A percentile compares a stretch with the other conserved stretches of the same genome.
These are phyloP conservation scores for Cyrtonyx montezumae DNA, from an alignment of 2,113 vertebrate species.

Conservation along the genomic window DNA sequence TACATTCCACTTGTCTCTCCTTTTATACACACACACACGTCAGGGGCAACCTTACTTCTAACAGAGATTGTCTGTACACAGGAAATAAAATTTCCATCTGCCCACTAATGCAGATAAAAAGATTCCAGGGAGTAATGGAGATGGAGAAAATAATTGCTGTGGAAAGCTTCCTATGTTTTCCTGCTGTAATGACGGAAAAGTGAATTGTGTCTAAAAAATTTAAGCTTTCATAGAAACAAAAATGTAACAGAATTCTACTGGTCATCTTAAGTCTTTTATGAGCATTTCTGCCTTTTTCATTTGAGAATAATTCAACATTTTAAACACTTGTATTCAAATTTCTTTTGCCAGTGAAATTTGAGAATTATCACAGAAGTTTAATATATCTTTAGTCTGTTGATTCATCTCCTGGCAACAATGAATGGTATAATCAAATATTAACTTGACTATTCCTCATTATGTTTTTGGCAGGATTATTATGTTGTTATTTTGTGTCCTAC, in stretches of 20 bases:
- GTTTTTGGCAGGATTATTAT: conserved; percentile 82
- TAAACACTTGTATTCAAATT: neutral
- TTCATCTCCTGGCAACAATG: neutral
- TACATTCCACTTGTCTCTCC: neutral
- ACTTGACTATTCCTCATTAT: neutral
- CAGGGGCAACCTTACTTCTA: neutral
- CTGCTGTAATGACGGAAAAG: neutral
- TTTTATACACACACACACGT: neutral
- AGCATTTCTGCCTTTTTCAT: neutral
- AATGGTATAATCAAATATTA: neutral
- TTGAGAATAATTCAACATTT: neutral
- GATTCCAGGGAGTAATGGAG: neutral
- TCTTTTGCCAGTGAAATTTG: neutral
- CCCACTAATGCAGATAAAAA: neutral
- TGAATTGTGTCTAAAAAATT: neutral
- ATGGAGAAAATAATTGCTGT: neutral
- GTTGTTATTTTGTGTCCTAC: conserved; percentile 87
- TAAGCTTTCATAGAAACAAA: neutral
- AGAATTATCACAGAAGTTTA: neutral
- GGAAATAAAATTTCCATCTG: neutral
- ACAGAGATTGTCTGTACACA: neutral
- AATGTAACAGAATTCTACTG: neutral
- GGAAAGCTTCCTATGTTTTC: neutral
- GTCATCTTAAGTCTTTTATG: neutral
- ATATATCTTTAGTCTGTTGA: neutral